Evolutionary conservation across 1,140 invertebrate genomes (phyloP), one percentile per base, ranked within the genome.

Genomic region (Drosophila parabipectinata): DNA sequence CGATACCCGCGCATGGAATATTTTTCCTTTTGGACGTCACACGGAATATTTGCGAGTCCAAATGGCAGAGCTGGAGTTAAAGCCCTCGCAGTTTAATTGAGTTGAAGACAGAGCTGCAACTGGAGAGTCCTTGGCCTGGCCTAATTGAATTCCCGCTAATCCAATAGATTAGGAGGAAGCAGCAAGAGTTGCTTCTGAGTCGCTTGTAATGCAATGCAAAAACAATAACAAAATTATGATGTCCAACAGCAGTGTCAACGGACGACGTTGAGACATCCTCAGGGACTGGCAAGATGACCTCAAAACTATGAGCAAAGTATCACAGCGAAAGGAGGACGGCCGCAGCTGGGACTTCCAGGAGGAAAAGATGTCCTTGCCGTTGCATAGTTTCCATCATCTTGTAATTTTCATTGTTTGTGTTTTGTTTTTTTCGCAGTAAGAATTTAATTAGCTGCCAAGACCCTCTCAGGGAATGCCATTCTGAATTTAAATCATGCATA

Each of bases 221-320:
- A 47, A 85, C 82, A 85, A 85, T 82, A 87, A 85, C 83, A 87
- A 85, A 78, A 82, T 87, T 87, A 87, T 82, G 69, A 78, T 68
- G 50, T 21, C 44, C 51, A 53, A 14, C 60, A 54, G 34, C 21
- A 52, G 45, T 26, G 50, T 57, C 78, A 47, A 30, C 61, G 73
- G 79, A 82, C 79, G 79, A 58, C 69, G 47, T 54, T 44, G 26
- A 44, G 61, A 44, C 44, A 39, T 57, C 66, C 52, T 52, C 15
- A 10, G 59, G 41, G 41, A 50, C 41, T 32, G 2, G 26, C 15
- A 50, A 47, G 34, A 55, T 81, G 62, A 81, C 67, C 61, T 67
- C 56, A 66, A 58, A 61, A 60, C 41, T 55, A 34, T 24, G 44
- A 30, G 62, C 14, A 45, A 68, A 68, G 45, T 62, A 60, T 66